phyloP scores from a whole-genome alignment of 2,113 vertebrate genomes.

The Bubalus kerabau region DNA sequence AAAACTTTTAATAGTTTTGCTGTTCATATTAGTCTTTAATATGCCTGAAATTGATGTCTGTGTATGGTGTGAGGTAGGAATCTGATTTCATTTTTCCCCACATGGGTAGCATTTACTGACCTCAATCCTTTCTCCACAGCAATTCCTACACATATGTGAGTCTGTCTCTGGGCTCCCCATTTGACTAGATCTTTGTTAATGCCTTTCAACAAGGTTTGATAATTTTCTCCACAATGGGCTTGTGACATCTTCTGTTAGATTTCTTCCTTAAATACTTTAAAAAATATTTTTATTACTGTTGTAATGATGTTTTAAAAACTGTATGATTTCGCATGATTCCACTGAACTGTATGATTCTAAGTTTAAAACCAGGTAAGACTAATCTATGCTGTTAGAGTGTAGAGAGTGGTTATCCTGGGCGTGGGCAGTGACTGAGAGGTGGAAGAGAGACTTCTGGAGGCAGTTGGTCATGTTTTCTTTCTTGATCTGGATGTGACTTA shows the following conservation, averaged over 20 bases:
- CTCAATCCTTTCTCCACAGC: background rate
- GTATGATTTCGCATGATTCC: background rate
- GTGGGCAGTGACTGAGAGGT: background rate
- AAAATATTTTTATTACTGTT: background rate
- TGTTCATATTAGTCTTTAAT: background rate
- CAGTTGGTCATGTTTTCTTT: background rate
- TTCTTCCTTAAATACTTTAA: background rate
- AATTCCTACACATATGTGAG: background rate
- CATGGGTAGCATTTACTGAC: background rate
- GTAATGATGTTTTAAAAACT: background rate
- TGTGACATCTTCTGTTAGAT: background rate
- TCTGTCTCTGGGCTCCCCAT: background rate
- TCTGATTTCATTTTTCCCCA: background rate
- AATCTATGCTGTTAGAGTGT: background rate
- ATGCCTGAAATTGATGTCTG: background rate
- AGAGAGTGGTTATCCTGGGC: background rate
- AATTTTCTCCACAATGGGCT: background rate
- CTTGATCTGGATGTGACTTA: background rate
- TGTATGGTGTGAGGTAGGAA: background rate
- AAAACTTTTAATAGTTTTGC: background rate
- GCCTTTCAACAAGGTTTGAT: background rate
- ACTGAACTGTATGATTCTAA: background rate
- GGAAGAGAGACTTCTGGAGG: background rate
- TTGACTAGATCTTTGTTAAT: background rate
- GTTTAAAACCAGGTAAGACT: slow-evolving; percentile 1